A percentile compares a stretch with the other conserved stretches of the same genome.
Conservation (phyloP, 2,888 invertebrate genomes). For the Steinernema carpocapsae region DNA sequence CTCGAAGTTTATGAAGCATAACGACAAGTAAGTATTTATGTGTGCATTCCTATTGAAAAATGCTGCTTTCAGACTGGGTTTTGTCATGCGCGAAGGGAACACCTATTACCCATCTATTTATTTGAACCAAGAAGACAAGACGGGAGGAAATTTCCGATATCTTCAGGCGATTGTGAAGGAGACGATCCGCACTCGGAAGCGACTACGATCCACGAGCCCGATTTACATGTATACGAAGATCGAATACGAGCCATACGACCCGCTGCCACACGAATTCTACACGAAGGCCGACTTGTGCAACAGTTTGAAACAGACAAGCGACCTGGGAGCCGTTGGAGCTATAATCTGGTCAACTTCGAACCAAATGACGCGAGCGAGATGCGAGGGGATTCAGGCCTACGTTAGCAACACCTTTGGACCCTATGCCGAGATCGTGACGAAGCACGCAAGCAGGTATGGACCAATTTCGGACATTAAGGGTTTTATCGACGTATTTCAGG, state of each 20-base stretch:
- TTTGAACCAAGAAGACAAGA: conserved; percentile 37
- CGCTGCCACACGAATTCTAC: conserved; percentile 41
- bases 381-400: conserved; percentile 44
- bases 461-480: too few relatives aligned
- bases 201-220: conserved; percentile 29
- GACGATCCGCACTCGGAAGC: conserved; percentile 1
- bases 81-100: conserved; percentile 41
- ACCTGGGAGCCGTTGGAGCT: conserved; percentile 52
- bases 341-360: conserved; percentile 56
- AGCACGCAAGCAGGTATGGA: conserved; percentile 14
- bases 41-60: conserved; percentile 28
- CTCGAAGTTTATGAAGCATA: conserved; percentile 41
- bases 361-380: conserved; percentile 46
- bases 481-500: background rate
- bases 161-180: conserved; percentile 39
- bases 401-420: conserved; percentile 48
- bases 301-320: conserved; percentile 51
- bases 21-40: conserved; percentile 45
- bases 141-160: conserved; percentile 37
- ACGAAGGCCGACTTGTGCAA: conserved; percentile 51
- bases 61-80: conserved; percentile 9
- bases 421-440: conserved; percentile 26
- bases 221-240: conserved; percentile 58
- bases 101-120: conserved; percentile 50
- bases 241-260: conserved; percentile 59